These are phyloP conservation scores for Ophraella communa DNA, from an alignment of 2,888 invertebrate genomes.

Conservation along the genomic window DNA sequence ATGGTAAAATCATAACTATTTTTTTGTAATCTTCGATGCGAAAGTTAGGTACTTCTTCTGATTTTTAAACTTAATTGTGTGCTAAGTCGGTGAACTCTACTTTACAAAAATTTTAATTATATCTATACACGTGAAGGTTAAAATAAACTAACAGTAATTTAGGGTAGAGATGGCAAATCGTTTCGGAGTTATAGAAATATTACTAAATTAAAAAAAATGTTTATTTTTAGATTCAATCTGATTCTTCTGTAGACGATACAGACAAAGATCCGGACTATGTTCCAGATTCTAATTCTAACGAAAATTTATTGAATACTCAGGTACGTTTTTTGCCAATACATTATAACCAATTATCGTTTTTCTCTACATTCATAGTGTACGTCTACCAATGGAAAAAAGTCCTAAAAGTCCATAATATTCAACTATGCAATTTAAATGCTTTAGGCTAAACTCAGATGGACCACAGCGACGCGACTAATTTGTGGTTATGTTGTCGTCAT, in stretches of 20 bases:
- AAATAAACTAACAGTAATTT: too few species aligned
- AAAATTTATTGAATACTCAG: conserved; percentile 1
- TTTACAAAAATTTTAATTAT: too few species aligned
- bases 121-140: too few species aligned
- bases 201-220: neutral
- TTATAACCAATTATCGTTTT: neutral
- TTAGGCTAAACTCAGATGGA: too few species aligned
- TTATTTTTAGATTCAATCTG: conserved; percentile 3
- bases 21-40: too few species aligned
- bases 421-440: neutral
- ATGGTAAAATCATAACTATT: too few species aligned
- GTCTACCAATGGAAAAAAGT: conserved; percentile 1
- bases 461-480: too few species aligned
- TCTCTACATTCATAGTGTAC: neutral
- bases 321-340: neutral
- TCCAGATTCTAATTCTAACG: neutral
- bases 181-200: neutral
- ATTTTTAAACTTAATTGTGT: too few species aligned
- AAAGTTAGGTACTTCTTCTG: too few species aligned
- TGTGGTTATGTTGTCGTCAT: too few species aligned
- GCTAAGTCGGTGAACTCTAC: too few species aligned
- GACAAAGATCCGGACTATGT: conserved; percentile 1
- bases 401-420: neutral
- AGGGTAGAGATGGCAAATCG: too few species aligned
- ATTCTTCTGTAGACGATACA: conserved; percentile 6